Base-by-base conservation (phyloP, 2,797 vertebrate species). In the Chelmon rostratus region DNA sequence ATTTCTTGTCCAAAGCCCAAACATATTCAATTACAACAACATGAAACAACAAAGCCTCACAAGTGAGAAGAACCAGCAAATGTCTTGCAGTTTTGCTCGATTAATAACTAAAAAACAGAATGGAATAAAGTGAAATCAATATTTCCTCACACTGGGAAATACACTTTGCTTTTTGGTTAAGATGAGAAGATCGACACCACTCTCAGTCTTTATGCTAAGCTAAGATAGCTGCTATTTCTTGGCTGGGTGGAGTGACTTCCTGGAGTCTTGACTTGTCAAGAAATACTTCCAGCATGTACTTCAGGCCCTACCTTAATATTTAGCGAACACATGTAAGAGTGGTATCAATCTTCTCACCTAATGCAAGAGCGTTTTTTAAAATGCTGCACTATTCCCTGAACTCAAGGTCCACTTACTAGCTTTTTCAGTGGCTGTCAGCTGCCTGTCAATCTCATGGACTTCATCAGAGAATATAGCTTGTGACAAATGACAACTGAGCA, bases 141-240 rank as follows among this genome's bases (percentile, higher is more conserved):
- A 21, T 59, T 66, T 53, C 11, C 8, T 46, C 11, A 47, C 44
- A 68, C 25, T 28, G 23, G n/a, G 31, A 47, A 37, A 61, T n/a
- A 21, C 11, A 8, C 23, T 68, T 58, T 42, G 13, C 46, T 67
- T 21, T 23, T 18, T 33, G 37, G n/a, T 25, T 46, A 67, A 40
- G 16, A 50, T 57, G 21, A 52, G 8, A 42, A 18, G 16, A 61
- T 54, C n/a, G n/a, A 28, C 61, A 38, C 2, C 4, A 3, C 37
- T 57, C 42, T 76, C 40, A 19, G 50, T 53, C 64, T 68, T 40
- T 28, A 16, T 38, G 42, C n/a, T 8, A 28, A 47, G 16, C 59
- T 56, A 9, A 44, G 52, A 6, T 25, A 47, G 15, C 59, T 35
- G 25, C 33, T 19, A 31, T 53, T 64, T 53, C 25, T 63, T 62